Evolutionary conservation across 2,113 vertebrate genomes (phyloP), one percentile per base, ranked within the genome.

Genomic region (Barbus barbus): DNA sequence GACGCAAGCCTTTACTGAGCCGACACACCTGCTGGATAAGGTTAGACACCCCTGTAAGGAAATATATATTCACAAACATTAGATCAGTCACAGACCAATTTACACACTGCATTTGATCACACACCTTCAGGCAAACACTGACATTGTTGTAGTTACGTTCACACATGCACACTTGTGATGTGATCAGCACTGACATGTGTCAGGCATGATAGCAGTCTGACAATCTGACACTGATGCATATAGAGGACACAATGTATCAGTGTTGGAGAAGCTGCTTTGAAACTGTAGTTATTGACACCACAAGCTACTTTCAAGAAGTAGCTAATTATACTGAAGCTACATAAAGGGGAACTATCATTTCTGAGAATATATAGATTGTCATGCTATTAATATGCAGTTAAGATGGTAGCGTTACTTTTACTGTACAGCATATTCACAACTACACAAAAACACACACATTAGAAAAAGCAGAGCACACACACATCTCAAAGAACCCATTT

Each of bases 21-120:
- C 95, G 96, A 81, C 96, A 95, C 51, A 97, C 94, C 88, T 96
- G 96, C 92, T 96, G 96, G 86, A 96, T 96, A 80, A 97, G 94
- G 85, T 95, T 95, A 85, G 95, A 93, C 74, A 97, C 95, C 65
- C 96, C 96, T 96, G 88, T 78, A 44, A 31, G 82, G 44, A 77
- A 63, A 87, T 44, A 83, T 31, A 79, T 18, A 85, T 12, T 44
- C 13, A 81, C 60, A 14, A 51, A 84, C 9, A 69, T 36, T 7
- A 65, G 73, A 63, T 51, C 78, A 80, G 26, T 38, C 6, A 61
- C 18, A 44, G 13, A n/a, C n/a, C 44, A 58, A 85, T 73, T 78
- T 61, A 56, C 48, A 75, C 26, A 78, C 24, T 46, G 69, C 74
- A 63, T 1, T 22, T 69, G 4, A 84, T 76, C 46, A 48, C 80